Percentiles rank a stretch among this genome's conserved stretches.
These are phyloP conservation scores for Noctua comes DNA, from an alignment of 2,888 invertebrate genomes.

Conservation along the genomic window DNA sequence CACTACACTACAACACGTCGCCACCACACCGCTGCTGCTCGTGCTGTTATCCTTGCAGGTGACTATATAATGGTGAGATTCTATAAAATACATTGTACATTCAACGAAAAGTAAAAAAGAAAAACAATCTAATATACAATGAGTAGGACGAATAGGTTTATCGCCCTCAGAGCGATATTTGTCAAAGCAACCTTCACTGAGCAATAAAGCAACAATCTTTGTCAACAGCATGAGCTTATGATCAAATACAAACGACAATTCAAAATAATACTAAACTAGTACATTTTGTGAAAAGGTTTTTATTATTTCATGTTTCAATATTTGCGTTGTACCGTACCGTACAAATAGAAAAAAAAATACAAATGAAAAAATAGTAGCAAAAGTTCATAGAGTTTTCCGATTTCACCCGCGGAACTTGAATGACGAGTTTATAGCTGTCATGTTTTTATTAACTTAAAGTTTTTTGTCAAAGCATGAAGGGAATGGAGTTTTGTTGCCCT, in stretches of 20 bases:
- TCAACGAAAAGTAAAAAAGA: not conserved
- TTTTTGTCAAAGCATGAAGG: not conserved
- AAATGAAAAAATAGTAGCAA: not conserved
- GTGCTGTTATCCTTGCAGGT: too few relatives aligned
- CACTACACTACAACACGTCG: too few relatives aligned
- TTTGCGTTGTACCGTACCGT: not conserved
- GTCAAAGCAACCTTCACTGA: slow-evolving; percentile 1
- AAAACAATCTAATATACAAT: slow-evolving; percentile 32
- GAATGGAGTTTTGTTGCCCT: not conserved
- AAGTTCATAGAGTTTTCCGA: slow-evolving; percentile 2
- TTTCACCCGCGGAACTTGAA: slow-evolving; percentile 1
- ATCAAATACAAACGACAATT: slow-evolving; percentile 14
- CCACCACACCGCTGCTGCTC: too few relatives aligned
- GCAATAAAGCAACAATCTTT: slow-evolving; percentile 27
- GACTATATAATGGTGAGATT: not conserved
- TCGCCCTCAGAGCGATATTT: slow-evolving; percentile 24
- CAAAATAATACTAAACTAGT: not conserved
- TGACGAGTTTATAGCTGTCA: not conserved
- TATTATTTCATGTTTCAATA: slow-evolving; percentile 3
- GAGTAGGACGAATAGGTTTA: slow-evolving; percentile 26
- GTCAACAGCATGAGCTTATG: slow-evolving; percentile 7
- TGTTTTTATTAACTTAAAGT: slow-evolving; percentile 4
- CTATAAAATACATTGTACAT: not conserved
- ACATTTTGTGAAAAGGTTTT: slow-evolving; percentile 10
- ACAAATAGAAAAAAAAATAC: slow-evolving; percentile 11